phyloP scores from a whole-genome alignment of 2,113 vertebrate species.

The Pedionomus torquatus region DNA sequence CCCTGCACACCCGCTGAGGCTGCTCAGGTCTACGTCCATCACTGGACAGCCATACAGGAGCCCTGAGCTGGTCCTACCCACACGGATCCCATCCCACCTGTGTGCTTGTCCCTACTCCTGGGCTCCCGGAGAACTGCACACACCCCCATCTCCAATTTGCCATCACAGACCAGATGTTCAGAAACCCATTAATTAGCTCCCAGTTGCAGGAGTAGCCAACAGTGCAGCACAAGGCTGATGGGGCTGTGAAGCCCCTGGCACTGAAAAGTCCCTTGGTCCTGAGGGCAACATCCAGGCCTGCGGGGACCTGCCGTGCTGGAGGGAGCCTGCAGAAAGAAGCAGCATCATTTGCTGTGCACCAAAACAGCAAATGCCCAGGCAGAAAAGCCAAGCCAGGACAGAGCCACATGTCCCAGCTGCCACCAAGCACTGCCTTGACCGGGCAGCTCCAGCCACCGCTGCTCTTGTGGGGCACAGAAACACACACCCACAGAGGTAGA shows the following conservation, averaged over 20 bases:
- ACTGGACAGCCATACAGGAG: fast-evolving
- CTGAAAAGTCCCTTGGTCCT: not conserved
- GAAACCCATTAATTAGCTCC: not conserved
- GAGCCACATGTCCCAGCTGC: not conserved
- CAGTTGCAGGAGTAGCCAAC: not conserved
- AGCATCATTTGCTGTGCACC: fast-evolving
- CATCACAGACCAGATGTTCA: not conserved
- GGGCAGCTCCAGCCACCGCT: not conserved
- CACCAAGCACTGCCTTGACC: not conserved
- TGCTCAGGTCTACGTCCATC: not conserved
- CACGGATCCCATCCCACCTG: fast-evolving
- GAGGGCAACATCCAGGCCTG: not conserved
- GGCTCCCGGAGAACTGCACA: not conserved
- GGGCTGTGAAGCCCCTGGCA: not conserved
- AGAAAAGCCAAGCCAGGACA: not conserved
- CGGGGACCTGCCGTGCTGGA: not conserved
- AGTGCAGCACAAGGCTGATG: fast-evolving
- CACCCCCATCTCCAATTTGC: not conserved
- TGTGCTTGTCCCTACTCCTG: too few relatives aligned
- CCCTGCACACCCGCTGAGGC: not conserved
- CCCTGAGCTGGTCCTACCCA: not conserved
- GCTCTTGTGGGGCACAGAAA: not conserved
- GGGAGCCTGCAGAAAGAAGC: not conserved
- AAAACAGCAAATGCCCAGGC: not conserved
- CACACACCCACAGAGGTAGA: fast-evolving